Base-by-base conservation (phyloP, 1,140 invertebrate genomes). In the Macrobrachium rosenbergii region DNA sequence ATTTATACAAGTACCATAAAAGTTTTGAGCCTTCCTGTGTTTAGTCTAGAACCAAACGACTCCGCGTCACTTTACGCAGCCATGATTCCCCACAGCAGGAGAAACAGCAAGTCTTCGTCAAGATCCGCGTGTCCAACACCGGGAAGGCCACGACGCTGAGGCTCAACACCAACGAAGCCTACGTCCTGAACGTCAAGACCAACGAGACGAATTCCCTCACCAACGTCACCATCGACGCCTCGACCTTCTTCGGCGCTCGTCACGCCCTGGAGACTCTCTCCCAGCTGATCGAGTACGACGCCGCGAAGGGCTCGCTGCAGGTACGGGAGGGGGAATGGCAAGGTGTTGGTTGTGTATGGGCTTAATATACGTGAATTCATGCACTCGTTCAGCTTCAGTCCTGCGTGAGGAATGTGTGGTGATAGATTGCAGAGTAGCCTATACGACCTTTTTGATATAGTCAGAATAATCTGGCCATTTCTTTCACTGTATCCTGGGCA, bases 151-250 rank as follows among this genome's bases (percentile, higher is more conserved):
- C 52, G 73, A 87, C 87, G 88, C 23, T 96, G 69, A 94, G 92
- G 21, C 91, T 96, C 73, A 91, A 94, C 7, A 94, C 94, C 0
- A 94, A 95, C 81, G 96, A 97, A 92, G 94, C 93, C 89, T 97
- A 96, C 89, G 91, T 83, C 0, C 91, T 96, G 0, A 92, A 92
- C 6, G 92, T 95, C 19, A 81, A 60, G 43, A 73, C 82, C 5
- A 43, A 64, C 10, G 82, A 37, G 28, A 59, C 59, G 5, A 59
- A 43, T 3, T 58, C 52, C 14, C 17, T 91, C 91, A 52, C 91
- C 92, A 7, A 90, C 91, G 88, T 69, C 52, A 62, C 37, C 21
- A 80, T 88, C 37, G 21, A n/a, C 14, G 91, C 90, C 28, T 84
- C 89, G 45, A 91, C 90, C 2, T 91, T 90, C 87, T 91, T 91